phyloP scores from a whole-genome alignment of 2,888 invertebrate species.

The Onchidella celtica region DNA sequence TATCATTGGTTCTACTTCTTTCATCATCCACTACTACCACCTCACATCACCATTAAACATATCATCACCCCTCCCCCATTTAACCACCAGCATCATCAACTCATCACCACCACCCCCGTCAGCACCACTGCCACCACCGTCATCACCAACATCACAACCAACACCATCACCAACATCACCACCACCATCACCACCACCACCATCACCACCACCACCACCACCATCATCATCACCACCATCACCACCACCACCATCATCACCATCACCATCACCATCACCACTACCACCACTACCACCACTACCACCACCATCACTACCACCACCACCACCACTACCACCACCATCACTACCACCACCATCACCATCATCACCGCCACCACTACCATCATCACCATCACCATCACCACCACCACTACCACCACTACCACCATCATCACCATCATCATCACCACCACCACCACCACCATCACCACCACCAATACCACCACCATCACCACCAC shows the following conservation, averaged over 20 bases:
- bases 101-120: no score
- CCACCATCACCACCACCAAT: no score
- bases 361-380: not conserved
- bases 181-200: not conserved
- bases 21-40: no score
- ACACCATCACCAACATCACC: not conserved
- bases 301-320: not conserved
- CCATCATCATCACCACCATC: not conserved
- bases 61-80: no score
- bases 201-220: not conserved
- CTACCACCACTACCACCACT: conserved; percentile 10
- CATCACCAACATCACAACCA: no score
- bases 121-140: no score
- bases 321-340: not conserved
- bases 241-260: not conserved
- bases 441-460: not conserved
- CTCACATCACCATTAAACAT: no score
- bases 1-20: no score
- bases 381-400: not conserved
- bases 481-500: no score
- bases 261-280: not conserved
- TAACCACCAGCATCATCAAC: not conserved
- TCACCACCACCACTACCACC: not conserved
- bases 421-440: not conserved
- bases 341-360: not conserved